Conservation (phyloP, 2,113 vertebrate species). For the Clupea harengus region DNA sequence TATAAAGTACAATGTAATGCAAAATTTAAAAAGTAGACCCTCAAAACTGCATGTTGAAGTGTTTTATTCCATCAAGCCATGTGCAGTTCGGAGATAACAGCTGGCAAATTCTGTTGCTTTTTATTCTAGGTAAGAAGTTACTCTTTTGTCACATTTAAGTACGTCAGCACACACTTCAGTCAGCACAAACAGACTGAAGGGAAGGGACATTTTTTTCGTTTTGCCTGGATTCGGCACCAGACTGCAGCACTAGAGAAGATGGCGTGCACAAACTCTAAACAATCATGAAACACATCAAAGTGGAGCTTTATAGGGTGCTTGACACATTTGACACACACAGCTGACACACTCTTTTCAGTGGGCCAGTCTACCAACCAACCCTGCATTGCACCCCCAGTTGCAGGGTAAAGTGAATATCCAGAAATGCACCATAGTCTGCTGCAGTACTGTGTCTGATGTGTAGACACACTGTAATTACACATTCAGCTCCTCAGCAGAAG, state of each 20-base stretch:
- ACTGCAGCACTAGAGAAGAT: background rate
- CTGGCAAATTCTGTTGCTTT: background rate
- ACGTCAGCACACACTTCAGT: background rate
- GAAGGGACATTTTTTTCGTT: background rate
- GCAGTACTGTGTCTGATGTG: background rate
- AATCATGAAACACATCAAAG: background rate
- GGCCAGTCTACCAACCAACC: background rate
- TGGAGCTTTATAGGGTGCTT: background rate
- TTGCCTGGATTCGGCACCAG: background rate
- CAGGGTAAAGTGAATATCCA: background rate
- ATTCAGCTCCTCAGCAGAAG: background rate
- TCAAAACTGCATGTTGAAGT: background rate
- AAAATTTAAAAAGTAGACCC: background rate
- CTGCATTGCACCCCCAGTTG: background rate
- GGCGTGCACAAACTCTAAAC: background rate
- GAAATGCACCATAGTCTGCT: background rate
- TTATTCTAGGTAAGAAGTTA: background rate
- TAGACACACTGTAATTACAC: background rate
- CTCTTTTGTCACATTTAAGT: background rate
- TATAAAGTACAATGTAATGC: background rate
- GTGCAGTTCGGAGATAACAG: conserved; percentile 3
- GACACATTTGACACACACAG: background rate
- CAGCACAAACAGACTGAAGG: background rate
- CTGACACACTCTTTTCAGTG: background rate
- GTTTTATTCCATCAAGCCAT: background rate